Conservation (phyloP, 2,113 vertebrate genomes). For the Australoheros scitulus region DNA sequence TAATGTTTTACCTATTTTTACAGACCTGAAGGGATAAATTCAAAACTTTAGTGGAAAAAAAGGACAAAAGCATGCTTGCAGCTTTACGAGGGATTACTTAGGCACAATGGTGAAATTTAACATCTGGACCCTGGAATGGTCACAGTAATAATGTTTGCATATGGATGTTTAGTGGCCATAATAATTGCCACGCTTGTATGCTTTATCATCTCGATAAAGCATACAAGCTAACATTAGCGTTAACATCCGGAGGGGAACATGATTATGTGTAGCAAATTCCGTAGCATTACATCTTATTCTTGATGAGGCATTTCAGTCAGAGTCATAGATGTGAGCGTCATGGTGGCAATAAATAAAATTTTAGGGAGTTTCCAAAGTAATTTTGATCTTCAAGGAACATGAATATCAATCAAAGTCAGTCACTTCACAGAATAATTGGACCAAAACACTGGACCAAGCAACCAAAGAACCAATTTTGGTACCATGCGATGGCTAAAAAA, state of each 20-base stretch:
- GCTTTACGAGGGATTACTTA: not conserved
- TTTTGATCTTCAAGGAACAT: not conserved
- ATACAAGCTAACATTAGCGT: not conserved
- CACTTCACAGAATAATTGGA: not conserved
- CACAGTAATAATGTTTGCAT: not conserved
- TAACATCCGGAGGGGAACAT: not conserved
- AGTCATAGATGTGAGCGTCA: not conserved
- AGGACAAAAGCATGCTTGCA: not conserved
- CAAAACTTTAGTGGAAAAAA: not conserved
- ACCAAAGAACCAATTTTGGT: not conserved
- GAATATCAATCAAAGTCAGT: not conserved
- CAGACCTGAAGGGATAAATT: not conserved
- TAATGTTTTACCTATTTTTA: not conserved
- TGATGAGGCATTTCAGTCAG: not conserved
- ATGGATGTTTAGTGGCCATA: not conserved
- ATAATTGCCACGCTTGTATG: not conserved
- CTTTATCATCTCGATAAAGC: not conserved
- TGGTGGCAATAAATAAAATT: not conserved
- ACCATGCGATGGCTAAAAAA: not conserved
- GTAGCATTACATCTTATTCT: not conserved
- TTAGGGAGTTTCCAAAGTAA: not conserved
- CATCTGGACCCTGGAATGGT: not conserved
- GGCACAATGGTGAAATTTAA: not conserved
- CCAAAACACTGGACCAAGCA: not conserved
- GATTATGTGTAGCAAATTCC: constrained; percentile 2